Evolutionary conservation across 2,797 vertebrate genomes (phyloP), one percentile per base, ranked within the genome.

Genomic region (Babyrousa celebensis): DNA sequence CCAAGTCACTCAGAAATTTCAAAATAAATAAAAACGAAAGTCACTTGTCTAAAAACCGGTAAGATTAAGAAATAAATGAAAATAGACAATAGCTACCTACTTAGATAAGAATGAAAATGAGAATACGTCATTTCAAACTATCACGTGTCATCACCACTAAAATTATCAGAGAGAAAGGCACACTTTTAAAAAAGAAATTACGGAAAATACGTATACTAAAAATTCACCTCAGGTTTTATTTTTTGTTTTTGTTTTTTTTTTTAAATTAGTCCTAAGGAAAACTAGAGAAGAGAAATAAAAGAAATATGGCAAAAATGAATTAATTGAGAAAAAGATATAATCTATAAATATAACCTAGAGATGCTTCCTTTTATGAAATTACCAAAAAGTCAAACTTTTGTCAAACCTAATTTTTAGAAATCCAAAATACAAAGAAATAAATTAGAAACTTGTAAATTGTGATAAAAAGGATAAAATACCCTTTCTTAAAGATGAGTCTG

Each of bases 21-120:
- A 82, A 89, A 86, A 75, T 48, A 48, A 48, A 43, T 62, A 71
- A 80, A 72, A 56, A 32, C 56, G 56, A 67, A 96, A 54, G n/a
- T 83, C 20, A 20, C 18, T 12, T 70, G 29, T 43, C 65, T 91
- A 80, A 85, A 85, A 84, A 72, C n/a, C 9, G 32, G 1, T 20
- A 43, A 14, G 8, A 68, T 32, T 43, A 60, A 67, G 56, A 85
- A 70, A 36, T 27, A 62, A 85, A 63, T 18, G 17, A 80, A 71
- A 40, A n/a, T 21, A 48, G 5, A 18, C 1, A 7, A 21, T 1
- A 1, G 4, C 16, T 17, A 25, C 14, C 6, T 67, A 15, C 58
- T 32, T 82, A 25, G 18, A 67, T 29, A 12, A 43, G 29, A 63
- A 56, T 21, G 18, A 29, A 80, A 82, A 20, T 27, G 29, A 25